phyloP scores from a whole-genome alignment of 2,888 invertebrate species.

The Leptura quadrifasciata region DNA sequence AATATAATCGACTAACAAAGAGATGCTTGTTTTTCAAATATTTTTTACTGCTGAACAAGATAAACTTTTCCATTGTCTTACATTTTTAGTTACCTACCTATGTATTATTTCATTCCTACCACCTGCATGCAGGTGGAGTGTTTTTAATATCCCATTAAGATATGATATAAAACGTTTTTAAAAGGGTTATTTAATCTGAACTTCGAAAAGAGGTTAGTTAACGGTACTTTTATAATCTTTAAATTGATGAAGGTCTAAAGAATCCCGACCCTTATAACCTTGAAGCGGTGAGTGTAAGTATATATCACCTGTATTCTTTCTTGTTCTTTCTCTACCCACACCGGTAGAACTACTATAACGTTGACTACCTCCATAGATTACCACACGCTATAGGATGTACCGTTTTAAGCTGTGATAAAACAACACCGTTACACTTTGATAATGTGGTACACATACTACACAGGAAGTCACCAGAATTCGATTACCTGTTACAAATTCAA shows the following conservation, averaged over 20 bases:
- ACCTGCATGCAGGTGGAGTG: slow-evolving; percentile 52
- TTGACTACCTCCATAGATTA: slow-evolving; percentile 47
- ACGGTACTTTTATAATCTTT: slow-evolving; percentile 60
- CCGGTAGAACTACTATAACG: slow-evolving; percentile 49
- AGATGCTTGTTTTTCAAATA: too few species aligned
- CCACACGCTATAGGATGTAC: slow-evolving; percentile 39
- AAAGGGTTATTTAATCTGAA: slow-evolving; percentile 52
- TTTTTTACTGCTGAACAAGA: slow-evolving; percentile 11
- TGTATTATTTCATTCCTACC: slow-evolving; percentile 37
- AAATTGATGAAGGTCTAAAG: slow-evolving; percentile 57
- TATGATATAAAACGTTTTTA: slow-evolving; percentile 47
- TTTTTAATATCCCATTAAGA: slow-evolving; percentile 42
- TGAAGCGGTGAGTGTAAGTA: slow-evolving; percentile 34
- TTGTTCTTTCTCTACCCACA: slow-evolving; percentile 42
- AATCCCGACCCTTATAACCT: slow-evolving; percentile 56
- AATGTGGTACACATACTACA: slow-evolving; percentile 34
- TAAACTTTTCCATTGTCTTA: slow-evolving; percentile 21
- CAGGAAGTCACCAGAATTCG: neutral
- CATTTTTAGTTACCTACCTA: slow-evolving; percentile 28
- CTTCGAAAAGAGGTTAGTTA: slow-evolving; percentile 59
- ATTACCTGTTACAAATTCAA: neutral
- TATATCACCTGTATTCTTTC: slow-evolving; percentile 46
- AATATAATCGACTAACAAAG: too few species aligned
- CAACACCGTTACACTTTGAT: slow-evolving; percentile 36
- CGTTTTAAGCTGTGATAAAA: slow-evolving; percentile 39